These are phyloP conservation scores for Hecatera dysodea DNA, from an alignment of 2,888 invertebrate genomes.

Conservation along the genomic window DNA sequence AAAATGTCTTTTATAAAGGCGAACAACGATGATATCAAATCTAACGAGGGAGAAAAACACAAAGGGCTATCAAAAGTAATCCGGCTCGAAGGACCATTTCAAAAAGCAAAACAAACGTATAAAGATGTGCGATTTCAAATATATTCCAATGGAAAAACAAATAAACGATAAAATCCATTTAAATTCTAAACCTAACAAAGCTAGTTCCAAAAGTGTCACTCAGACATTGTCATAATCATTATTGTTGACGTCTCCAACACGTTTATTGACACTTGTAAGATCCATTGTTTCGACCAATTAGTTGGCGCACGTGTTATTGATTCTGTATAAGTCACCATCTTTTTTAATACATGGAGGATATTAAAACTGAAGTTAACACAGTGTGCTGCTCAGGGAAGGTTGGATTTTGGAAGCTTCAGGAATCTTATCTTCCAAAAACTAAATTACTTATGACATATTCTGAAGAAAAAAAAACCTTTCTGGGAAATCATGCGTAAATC, in stretches of 20 bases:
- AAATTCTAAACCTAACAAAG: slow-evolving; percentile 25
- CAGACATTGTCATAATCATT: slow-evolving; percentile 14
- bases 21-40: slow-evolving; percentile 1
- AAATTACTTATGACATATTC: too few relatives aligned
- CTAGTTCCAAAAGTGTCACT: neutral
- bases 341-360: neutral
- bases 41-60: neutral
- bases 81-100: neutral
- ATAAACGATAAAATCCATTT: slow-evolving; percentile 13
- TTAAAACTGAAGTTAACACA: neutral
- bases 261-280: slow-evolving; percentile 57
- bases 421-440: neutral
- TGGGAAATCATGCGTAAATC: too few relatives aligned
- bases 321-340: neutral
- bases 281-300: slow-evolving; percentile 42
- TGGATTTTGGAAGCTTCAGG: neutral
- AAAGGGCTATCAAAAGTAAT: neutral
- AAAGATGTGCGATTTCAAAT: too few relatives aligned
- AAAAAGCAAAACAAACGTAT: neutral
- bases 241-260: slow-evolving; percentile 29
- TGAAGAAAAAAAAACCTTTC: too few relatives aligned
- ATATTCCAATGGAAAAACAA: slow-evolving; percentile 5
- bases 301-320: slow-evolving; percentile 19
- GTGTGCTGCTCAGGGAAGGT: neutral
- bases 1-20: slow-evolving; percentile 16